Percentiles rank a stretch among this genome's conserved stretches.
Evolutionary conservation across 2,113 vertebrate genomes (phyloP).

Genomic region (Monopterus albus): DNA sequence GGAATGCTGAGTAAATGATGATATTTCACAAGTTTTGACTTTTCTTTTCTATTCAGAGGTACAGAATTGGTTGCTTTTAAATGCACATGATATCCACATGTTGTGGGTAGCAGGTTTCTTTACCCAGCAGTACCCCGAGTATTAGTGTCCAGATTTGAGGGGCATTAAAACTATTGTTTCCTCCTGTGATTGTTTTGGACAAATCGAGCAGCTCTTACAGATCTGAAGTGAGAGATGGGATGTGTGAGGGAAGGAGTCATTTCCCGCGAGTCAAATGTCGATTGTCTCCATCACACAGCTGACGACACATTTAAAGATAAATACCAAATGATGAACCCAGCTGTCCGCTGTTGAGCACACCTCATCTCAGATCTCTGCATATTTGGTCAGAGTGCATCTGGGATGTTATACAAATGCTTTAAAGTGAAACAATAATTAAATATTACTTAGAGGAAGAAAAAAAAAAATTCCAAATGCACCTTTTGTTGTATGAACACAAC

Average conservation of each 20-base stretch:
- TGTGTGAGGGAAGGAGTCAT: constrained; percentile 58
- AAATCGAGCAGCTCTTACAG: constrained; percentile 70
- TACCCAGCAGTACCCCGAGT: constrained; percentile 54
- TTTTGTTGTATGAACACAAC: constrained; percentile 42
- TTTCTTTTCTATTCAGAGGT: constrained; percentile 64
- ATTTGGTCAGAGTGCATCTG: constrained; percentile 48
- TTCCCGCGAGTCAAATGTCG: constrained; percentile 52
- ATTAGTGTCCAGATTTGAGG: constrained; percentile 71
- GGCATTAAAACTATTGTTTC: constrained; percentile 79
- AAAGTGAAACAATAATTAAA: constrained; percentile 49
- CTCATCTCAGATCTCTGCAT: constrained; percentile 37
- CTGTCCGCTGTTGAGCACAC: constrained; percentile 47
- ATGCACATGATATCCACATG: constrained; percentile 59
- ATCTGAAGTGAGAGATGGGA: constrained; percentile 47
- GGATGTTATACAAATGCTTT: constrained; percentile 62
- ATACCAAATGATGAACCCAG: constrained; percentile 62
- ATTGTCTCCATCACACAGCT: constrained; percentile 58
- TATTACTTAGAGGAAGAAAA: constrained; percentile 6
- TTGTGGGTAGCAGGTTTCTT: constrained; percentile 48
- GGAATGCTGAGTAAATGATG: constrained; percentile 69
- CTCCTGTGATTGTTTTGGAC: constrained; percentile 79
- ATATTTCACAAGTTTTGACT: constrained; percentile 61
- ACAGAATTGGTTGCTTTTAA: constrained; percentile 67
- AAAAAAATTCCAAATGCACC: constrained; percentile 50
- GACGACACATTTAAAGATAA: constrained; percentile 43